These are phyloP conservation scores for Varanus komodoensis DNA, from an alignment of 2,113 vertebrate genomes.

Conservation along the genomic window DNA sequence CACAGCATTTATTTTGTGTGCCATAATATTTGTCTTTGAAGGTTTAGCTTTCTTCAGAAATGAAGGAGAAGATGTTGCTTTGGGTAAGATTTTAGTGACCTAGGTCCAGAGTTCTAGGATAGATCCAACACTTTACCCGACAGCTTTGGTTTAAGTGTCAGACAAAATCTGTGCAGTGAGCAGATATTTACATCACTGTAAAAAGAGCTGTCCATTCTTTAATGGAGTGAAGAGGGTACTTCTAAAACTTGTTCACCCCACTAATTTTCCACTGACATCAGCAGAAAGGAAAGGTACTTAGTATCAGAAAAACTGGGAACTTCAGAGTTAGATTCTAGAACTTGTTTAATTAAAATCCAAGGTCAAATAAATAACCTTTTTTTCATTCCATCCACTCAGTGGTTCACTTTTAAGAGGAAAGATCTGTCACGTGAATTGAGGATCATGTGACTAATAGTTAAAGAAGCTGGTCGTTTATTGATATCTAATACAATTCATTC, in stretches of 20 bases:
- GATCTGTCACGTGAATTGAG: constrained; percentile 69
- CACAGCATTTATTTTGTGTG: constrained; percentile 82
- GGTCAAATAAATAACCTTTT: constrained; percentile 72
- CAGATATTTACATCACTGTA: constrained; percentile 67
- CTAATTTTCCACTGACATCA: constrained; percentile 24
- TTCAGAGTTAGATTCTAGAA: constrained; percentile 5
- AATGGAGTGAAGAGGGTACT: constrained; percentile 55
- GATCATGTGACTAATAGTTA: constrained; percentile 78
- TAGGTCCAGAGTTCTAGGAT: constrained; percentile 72
- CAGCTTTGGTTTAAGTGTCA: constrained; percentile 69
- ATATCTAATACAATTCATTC: constrained; percentile 79
- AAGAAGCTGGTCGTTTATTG: constrained; percentile 78
- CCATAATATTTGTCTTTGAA: constrained; percentile 88
- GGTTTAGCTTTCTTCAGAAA: constrained; percentile 80
- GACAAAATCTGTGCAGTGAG: constrained; percentile 70
- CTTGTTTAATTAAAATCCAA: constrained; percentile 44
- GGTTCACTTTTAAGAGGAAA: constrained; percentile 76
- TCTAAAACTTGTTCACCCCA: constrained; percentile 33
- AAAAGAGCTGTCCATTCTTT: constrained; percentile 64
- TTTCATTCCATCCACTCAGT: constrained; percentile 61
- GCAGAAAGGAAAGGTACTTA: constrained; percentile 44
- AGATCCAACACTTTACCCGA: constrained; percentile 67
- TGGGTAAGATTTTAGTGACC: constrained; percentile 75
- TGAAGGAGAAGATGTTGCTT: constrained; percentile 73
- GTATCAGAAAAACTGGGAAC: constrained; percentile 21